Evolutionary conservation across 2,113 vertebrate species (phyloP), one percentile per base, ranked within the genome.

Genomic region (Cervus canadensis): DNA sequence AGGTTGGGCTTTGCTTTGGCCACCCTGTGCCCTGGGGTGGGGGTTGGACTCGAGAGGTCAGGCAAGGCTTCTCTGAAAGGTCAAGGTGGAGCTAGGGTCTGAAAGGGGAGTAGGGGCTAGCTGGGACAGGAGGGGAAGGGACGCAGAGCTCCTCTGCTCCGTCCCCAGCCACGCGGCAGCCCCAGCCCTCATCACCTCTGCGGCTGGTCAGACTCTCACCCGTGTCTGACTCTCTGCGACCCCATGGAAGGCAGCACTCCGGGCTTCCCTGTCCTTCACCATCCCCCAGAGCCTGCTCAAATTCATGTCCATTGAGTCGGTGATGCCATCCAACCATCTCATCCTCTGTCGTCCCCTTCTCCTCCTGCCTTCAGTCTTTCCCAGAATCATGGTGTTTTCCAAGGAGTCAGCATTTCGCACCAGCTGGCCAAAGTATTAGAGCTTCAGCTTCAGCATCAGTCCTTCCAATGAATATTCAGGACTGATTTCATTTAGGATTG

Each of bases 1-100:
- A 2, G 5, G 5, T n/a, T 57, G 85, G 36, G 10, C 60, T n/a
- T 26, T 2, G 2, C 12, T 10, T 0, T 0, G 43, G 43, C 10
- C 50, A 1, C 33, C 64, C 14, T 17, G n/a, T 4, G 57, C 33
- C 50, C 33, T 23, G n/a, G 3, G 26, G 36, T 11, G 36, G 50
- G 21, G 3, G 4, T 0, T 36, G 71, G 81, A 26, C 54, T 21
- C 1, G 2, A 62, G 79, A 57, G 54, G n/a, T 45, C 26, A 6
- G 17, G 7, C 5, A 12, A 17, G 43, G 19, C 54, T 78, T 86
- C 56, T 50, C 6, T 4, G 25, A 50, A 82, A 96, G 82, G 67
- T 84, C 88, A 60, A 83, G n/a, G 28, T 40, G 6, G 9, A 56
- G 23, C 5, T 40, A 59, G 40, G 33, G 59, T 87, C 88, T 21